Evolutionary conservation across 2,888 invertebrate genomes (phyloP).

Genomic region (Apamea crenata): DNA sequence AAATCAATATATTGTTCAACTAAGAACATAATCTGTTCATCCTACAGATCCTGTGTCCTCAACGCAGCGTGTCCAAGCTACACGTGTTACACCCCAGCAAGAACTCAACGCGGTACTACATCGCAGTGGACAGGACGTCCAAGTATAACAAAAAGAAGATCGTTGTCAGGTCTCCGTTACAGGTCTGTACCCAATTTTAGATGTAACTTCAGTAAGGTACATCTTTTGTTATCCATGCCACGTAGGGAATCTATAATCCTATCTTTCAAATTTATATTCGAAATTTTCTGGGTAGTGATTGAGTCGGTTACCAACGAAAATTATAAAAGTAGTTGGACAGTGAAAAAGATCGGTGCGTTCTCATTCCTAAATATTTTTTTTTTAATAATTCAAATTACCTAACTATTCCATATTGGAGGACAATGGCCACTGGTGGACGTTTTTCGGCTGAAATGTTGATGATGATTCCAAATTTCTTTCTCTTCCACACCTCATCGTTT

Average conservation of each 20-base stretch:
- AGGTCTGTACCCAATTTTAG: conserved; percentile 91
- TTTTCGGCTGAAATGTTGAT: not conserved
- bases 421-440: not conserved
- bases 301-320: no score
- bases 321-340: no score
- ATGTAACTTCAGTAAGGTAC: no score
- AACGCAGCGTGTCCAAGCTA: conserved; percentile 91
- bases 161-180: conserved; percentile 93
- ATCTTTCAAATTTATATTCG: no score
- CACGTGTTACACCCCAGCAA: conserved; percentile 92
- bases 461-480: not conserved
- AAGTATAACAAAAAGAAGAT: conserved; percentile 91
- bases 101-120: conserved; percentile 92
- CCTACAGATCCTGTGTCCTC: conserved; percentile 91
- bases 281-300: no score
- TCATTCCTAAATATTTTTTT: no score
- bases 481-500: no score
- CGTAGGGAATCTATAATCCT: no score
- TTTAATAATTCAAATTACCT: not conserved
- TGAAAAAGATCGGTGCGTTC: no score
- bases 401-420: not conserved
- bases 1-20: not conserved
- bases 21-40: not conserved
- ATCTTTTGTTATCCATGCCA: no score
- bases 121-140: conserved; percentile 92